Conservation (phyloP, 2,797 vertebrate genomes). For the Pyrocephalus nanus region DNA sequence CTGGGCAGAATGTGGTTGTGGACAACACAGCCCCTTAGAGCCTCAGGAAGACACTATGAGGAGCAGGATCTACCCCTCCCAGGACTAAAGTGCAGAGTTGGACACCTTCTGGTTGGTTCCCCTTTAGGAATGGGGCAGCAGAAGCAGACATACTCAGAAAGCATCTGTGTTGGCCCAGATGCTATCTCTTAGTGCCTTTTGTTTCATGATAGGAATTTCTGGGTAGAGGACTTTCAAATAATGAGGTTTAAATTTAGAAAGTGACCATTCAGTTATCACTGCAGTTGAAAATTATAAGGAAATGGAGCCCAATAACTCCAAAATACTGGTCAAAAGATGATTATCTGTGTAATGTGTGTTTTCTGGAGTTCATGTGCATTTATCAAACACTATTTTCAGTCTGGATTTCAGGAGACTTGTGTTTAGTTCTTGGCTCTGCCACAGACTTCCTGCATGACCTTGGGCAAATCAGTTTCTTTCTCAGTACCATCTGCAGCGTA, state of each 20-base stretch:
- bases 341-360: conserved; percentile 27
- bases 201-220: neutral
- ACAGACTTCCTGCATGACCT: conserved; percentile 59
- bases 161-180: neutral
- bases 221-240: neutral
- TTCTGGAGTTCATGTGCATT: conserved; percentile 21
- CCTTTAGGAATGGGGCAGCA: neutral
- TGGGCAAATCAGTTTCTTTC: conserved; percentile 61
- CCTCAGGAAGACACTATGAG: neutral
- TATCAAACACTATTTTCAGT: conserved; percentile 44
- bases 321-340: conserved; percentile 32
- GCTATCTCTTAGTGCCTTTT: neutral
- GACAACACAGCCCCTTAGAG: neutral
- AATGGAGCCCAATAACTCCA: neutral
- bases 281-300: conserved; percentile 23
- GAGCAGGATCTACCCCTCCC: neutral
- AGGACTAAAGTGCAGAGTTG: neutral
- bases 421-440: conserved; percentile 59
- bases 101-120: neutral
- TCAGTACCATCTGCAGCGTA: conserved; percentile 58
- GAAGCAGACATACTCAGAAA: neutral
- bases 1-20: neutral
- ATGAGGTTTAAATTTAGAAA: conserved; percentile 49
- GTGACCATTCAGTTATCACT: conserved; percentile 15
- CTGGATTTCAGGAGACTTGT: conserved; percentile 31